These are phyloP conservation scores for Holothuria glaberrima DNA, from an alignment of 35 echinoderm and acorn worm genomes.

Conservation along the genomic window DNA sequence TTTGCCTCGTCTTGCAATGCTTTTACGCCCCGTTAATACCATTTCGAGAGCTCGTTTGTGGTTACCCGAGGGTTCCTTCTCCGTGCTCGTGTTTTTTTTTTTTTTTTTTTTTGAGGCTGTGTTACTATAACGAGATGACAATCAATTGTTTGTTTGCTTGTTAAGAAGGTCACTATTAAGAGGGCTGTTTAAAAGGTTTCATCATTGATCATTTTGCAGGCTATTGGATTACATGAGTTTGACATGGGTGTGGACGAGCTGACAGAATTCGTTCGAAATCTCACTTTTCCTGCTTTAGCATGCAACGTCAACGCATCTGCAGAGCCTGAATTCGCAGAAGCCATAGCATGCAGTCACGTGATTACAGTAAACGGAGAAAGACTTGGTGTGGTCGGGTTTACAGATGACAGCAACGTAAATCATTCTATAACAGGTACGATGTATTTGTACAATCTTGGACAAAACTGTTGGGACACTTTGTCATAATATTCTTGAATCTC, in stretches of 20 bases:
- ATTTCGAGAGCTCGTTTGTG: too few species aligned
- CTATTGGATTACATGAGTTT: constrained; percentile 90
- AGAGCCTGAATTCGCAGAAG: constrained; percentile 46
- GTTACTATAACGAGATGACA: too few species aligned
- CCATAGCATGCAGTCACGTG: constrained; percentile 49
- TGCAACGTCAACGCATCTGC: constrained; percentile 71
- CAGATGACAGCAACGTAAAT: constrained; percentile 38
- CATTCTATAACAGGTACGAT: constrained; percentile 64
- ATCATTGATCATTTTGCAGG: constrained; percentile 29
- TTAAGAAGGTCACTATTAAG: background rate
- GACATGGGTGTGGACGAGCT: constrained; percentile 74
- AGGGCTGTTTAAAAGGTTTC: background rate
- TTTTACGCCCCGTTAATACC: too few species aligned
- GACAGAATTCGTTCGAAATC: constrained; percentile 70
- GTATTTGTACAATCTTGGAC: background rate
- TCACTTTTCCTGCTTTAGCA: constrained; percentile 66
- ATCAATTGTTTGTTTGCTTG: too few species aligned
- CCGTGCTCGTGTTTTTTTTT: too few species aligned
- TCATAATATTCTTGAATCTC: too few species aligned
- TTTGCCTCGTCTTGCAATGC: too few species aligned
- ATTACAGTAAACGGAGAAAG: constrained; percentile 54
- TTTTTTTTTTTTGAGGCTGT: too few species aligned
- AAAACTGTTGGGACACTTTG: too few species aligned
- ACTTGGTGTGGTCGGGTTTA: constrained; percentile 75
- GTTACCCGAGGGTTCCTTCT: too few species aligned